Evolutionary conservation across 2,113 vertebrate genomes (phyloP).

Genomic region (human): DNA sequence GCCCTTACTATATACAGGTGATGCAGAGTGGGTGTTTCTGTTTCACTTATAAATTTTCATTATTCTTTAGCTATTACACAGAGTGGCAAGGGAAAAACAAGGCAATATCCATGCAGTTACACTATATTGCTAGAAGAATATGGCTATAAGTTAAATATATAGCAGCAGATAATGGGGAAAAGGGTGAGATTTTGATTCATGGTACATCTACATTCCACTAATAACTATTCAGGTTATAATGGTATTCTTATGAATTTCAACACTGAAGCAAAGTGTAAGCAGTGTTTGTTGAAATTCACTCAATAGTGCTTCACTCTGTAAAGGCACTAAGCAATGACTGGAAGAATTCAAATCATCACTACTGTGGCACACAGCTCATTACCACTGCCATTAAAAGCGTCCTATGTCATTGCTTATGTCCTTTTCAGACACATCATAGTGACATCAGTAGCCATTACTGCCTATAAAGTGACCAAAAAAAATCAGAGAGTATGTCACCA

Average conservation of each 20-base stretch:
- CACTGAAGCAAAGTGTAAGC: neutral
- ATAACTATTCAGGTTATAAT: neutral
- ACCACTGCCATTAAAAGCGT: neutral
- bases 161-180: neutral
- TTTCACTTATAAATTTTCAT: neutral
- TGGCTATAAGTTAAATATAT: neutral
- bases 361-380: neutral
- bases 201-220: neutral
- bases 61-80: neutral
- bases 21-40: neutral
- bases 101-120: neutral
- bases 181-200: neutral
- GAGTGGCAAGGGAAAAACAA: neutral
- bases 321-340: neutral
- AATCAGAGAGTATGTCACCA: neutral
- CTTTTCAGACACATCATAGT: neutral
- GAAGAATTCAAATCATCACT: constrained; percentile 22
- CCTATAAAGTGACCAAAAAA: neutral
- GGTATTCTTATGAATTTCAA: neutral
- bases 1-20: neutral
- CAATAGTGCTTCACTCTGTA: neutral
- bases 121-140: neutral
- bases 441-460: neutral
- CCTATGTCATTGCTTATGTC: neutral
- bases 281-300: neutral